Conservation (phyloP, 2,888 invertebrate genomes). For the Pediacus dermestoides region DNA sequence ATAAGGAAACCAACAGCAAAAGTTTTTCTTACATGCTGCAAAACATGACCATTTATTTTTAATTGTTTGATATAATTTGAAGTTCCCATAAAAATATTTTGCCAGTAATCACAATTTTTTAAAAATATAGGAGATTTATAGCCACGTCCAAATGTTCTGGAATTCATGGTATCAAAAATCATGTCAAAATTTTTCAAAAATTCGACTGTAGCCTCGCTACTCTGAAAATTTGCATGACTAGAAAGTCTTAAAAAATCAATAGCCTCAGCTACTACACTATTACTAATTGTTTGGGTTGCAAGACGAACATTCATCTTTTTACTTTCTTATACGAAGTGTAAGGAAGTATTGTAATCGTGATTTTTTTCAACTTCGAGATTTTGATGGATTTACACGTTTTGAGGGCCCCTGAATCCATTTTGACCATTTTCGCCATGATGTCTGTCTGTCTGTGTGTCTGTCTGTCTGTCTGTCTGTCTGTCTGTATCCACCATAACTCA, state of each 20-base stretch:
- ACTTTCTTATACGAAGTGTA: no score
- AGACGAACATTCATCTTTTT: no score
- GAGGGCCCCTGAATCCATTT: no score
- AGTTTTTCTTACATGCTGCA: conserved; percentile 21
- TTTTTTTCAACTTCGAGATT: no score
- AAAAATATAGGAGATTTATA: conserved; percentile 24
- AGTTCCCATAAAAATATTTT: conserved; percentile 15
- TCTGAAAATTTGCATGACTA: conserved; percentile 15
- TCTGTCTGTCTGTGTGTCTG: no score
- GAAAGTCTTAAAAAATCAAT: conserved; percentile 14
- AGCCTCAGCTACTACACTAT: conserved; percentile 23
- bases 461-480: no score
- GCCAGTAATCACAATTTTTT: conserved; percentile 16
- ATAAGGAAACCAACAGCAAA: conserved; percentile 25
- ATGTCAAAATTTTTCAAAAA: conserved; percentile 23
- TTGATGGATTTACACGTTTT: no score
- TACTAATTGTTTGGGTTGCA: conserved; percentile 22
- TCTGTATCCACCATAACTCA: no score
- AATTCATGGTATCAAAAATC: conserved; percentile 27
- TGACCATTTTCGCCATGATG: no score
- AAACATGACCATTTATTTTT: conserved; percentile 19
- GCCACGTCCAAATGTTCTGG: conserved; percentile 25
- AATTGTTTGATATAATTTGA: conserved; percentile 16
- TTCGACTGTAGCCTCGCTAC: conserved; percentile 22
- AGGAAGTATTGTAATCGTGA: no score